Evolutionary conservation across 2,113 vertebrate species (phyloP).

Genomic region (Paratilapia polleni): DNA sequence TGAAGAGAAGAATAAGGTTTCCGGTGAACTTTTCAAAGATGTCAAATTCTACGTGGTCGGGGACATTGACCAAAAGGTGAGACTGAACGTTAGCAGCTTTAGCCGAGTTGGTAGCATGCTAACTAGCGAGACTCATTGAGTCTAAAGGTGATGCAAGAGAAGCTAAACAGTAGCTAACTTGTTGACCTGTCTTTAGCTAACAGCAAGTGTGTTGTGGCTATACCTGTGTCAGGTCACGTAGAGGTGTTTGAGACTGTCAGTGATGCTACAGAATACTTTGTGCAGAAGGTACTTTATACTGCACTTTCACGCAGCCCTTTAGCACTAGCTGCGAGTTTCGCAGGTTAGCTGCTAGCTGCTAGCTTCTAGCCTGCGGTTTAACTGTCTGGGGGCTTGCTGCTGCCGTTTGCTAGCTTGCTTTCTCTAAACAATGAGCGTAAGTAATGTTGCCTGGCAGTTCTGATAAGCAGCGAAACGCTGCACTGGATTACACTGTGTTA

Average conservation of each 20-base stretch:
- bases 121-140: constrained; percentile 35
- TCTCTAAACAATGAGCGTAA: neutral
- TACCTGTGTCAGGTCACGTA: rapidly evolving
- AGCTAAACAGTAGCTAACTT: constrained; percentile 44
- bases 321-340: constrained; percentile 22
- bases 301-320: neutral
- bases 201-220: neutral
- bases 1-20: constrained; percentile 84
- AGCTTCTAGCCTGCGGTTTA: neutral
- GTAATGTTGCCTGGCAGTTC: neutral
- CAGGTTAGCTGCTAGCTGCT: constrained; percentile 33
- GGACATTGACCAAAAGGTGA: constrained; percentile 95
- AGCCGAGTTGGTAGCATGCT: constrained; percentile 62
- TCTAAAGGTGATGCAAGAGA: constrained; percentile 3
- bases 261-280: neutral
- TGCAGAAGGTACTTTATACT: neutral
- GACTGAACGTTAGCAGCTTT: constrained; percentile 55
- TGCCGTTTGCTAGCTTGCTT: neutral
- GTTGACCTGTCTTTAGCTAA: neutral
- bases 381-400: neutral
- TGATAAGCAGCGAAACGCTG: neutral
- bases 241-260: neutral
- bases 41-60: constrained; percentile 97
- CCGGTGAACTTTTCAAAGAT: constrained; percentile 93
- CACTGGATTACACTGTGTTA: neutral